Evolutionary conservation across 92 coral and sea anemone genomes (phyloP), one percentile per base, ranked within the genome.

Genomic region (Heteractis magnifica): DNA sequence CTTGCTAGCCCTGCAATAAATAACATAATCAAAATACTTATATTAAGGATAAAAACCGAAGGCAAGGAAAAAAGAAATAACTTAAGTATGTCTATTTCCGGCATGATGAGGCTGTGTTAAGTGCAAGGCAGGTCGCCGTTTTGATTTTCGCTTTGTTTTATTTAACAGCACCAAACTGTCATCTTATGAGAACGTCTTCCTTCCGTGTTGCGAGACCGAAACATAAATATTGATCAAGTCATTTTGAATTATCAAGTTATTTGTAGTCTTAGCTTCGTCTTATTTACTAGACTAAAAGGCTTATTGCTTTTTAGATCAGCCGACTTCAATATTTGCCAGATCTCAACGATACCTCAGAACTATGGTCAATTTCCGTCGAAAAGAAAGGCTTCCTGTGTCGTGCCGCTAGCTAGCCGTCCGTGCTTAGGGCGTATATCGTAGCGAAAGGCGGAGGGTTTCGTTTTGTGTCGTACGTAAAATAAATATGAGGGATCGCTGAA

Each of bases 201-300:
- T 76, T 76, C 79, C 79, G 56, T n/a, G 13, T 48, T 26, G 49
- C 72, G 72, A 65, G 72, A 9, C 73, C 26, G 12, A 68, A 53
- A 68, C 13, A 65, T 68, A 23, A 21, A 68, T 68, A 68, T 68
- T 68, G 49, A 68, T 23, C 48, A 20, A 68, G 70, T n/a, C 26
- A 18, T 8, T 62, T 62, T 62, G 18, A 62, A 58, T 62, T 18
- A 18, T 23, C 70, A 62, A 62, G n/a, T 6, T 62, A 34, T 34
- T 34, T 34, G 44, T 34, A 34, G 44, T 34, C 44, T 34, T 34
- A 34, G 26, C 26, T 26, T 62, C 23, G 20, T 4, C 18, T 62
- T 23, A n/a, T 18, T n/a, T 18, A 62, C 6, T 62, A 18, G 23
- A n/a, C 70, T 62, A 18, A 62, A 62, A 6, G 26, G 21, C 70